Evolutionary conservation across 2,888 invertebrate species (phyloP), one percentile per base, ranked within the genome.

Genomic region (Meiosimyza platycephala): DNA sequence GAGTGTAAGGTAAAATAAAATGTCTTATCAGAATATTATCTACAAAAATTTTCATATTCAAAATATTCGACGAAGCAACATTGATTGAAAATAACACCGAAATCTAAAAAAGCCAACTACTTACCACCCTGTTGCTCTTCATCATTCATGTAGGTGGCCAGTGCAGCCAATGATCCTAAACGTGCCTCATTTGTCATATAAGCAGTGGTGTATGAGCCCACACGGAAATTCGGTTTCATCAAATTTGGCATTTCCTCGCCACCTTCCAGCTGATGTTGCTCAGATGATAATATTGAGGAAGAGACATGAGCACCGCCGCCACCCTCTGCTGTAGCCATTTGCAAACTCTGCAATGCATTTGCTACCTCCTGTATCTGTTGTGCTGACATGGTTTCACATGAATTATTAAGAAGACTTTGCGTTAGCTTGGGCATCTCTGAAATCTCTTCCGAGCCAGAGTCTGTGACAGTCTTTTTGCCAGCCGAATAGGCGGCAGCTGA

Each of bases 211-310:
- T 84, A 87, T 13, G 90, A 90, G 3, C 93, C 93, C 50, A 92
- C 87, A 82, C 92, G 92, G 83, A 93, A 92, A 78, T 90, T 90
- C 11, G 92, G 92, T 72, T 90, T 88, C 75, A 90, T 88, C 18
- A 83, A 79, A 84, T 81, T 89, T 86, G 81, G 87, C 82, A 80
- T 77, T 13, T 91, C 90, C 78, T 93, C 91, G 80, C 92, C 93
- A 28, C 78, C 80, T 57, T 57, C 22, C 28, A 28, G 18, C 47
- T 72, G 68, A 59, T 71, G 72, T 6, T 70, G 73, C 28, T 72
- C 66, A 33, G 72, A 50, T 12, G 47, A 11, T 16, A 13, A 12
- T 33, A 15, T 16, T 6, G 76, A 90, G 77, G 90, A 90, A 73
- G 91, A 86, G 15, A 12, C 13, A 15, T n/a, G 28, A 1, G 9